Evolutionary conservation across 2,888 invertebrate species (phyloP), one percentile per base, ranked within the genome.

Genomic region (Idaea dimidiata): DNA sequence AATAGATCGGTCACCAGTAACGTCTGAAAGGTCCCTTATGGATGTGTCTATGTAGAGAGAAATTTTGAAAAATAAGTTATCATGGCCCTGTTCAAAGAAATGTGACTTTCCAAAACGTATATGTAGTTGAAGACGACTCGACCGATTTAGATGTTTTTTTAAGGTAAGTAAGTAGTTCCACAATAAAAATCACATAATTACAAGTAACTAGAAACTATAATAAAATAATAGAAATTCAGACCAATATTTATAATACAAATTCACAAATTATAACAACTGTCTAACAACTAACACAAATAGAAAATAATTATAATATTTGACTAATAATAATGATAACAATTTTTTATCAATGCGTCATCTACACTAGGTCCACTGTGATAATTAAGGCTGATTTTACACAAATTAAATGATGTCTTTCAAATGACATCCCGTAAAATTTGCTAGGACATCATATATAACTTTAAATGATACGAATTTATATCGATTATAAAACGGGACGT

Each of bases 261-360:
- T 56, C 55, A 55, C 55, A 53, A 53, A 53, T n/a, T 55, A 55
- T 55, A 56, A 56, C 56, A 56, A 56, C 56, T 56, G 17, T 56
- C 56, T 56, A 56, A 56, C 56, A 56, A 6, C 56, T 56, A 56
- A 56, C 56, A 56, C 56, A 56, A 56, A 56, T 56, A 56, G 17
- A 56, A 56, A 56, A 17, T 18, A 56, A 10, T 17, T 17, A 17
- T 56, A 56, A 56, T 56, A 56, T 56, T 56, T 56, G 56, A 56
- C 56, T 56, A 56, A 56, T 54, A 56, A 56, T 56, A 56, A 56
- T 18, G 17, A 56, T 43, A 43, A 43, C 43, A 43, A 43, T 14
- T 10, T 43, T 8, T 7, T 56, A 7, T 18, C 10, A 56, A 56
- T 56, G 56, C 56, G 18, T 56, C 16, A 14, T 56, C 18, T 14